Evolutionary conservation across 1,140 invertebrate genomes (phyloP).

Genomic region (Euglossa dilemma): DNA sequence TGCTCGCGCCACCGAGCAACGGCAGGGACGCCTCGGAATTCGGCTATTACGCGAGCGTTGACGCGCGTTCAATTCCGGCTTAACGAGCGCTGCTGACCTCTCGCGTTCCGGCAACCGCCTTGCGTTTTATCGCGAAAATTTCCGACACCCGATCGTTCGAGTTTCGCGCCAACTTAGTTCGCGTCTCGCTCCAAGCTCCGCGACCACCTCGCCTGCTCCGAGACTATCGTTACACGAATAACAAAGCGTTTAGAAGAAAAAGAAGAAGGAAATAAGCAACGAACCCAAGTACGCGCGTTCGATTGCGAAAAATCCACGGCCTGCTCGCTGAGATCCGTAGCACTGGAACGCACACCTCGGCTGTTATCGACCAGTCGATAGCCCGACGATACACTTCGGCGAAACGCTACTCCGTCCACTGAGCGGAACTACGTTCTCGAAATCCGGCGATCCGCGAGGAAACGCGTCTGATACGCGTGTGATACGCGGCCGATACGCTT

Average conservation of each 20-base stretch:
- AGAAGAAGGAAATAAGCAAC: not conserved
- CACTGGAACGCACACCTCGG: not conserved
- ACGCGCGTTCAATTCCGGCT: slow-evolving; percentile 15
- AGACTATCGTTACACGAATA: too few relatives aligned
- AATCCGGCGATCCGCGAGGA: too few relatives aligned
- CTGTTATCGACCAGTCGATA: not conserved
- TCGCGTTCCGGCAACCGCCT: not conserved
- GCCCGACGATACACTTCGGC: too few relatives aligned
- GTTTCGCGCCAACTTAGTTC: too few relatives aligned
- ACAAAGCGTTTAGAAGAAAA: too few relatives aligned
- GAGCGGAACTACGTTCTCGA: too few relatives aligned
- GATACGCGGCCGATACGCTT: not conserved
- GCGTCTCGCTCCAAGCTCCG: too few relatives aligned
- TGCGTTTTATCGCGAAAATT: not conserved
- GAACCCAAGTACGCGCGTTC: not conserved
- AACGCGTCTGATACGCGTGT: too few relatives aligned
- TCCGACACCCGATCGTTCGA: not conserved
- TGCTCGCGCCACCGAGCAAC: not conserved
- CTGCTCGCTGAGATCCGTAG: not conserved
- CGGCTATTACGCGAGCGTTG: not conserved
- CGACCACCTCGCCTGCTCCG: too few relatives aligned
- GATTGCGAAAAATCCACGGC: not conserved
- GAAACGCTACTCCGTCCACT: too few relatives aligned
- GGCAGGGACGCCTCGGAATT: slow-evolving; percentile 1
- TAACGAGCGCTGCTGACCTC: slow-evolving; percentile 8